phyloP scores from a whole-genome alignment of 2,888 invertebrate genomes.

The Digitonthophagus gazella region DNA sequence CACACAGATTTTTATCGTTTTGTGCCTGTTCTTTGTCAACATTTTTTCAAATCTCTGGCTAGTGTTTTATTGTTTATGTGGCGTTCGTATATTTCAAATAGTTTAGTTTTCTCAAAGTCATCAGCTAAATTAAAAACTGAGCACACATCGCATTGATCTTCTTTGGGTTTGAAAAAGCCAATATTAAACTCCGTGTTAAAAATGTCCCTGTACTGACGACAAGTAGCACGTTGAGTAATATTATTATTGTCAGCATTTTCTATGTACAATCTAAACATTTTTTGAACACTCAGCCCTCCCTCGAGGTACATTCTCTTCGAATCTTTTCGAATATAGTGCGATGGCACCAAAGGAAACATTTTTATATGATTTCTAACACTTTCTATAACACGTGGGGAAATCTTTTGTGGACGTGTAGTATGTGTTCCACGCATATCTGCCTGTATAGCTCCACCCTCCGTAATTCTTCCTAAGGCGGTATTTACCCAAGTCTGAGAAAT shows the following conservation, averaged over 20 bases:
- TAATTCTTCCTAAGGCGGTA: background rate
- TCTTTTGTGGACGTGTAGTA: background rate
- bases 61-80: slow-evolving; percentile 2
- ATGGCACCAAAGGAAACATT: background rate
- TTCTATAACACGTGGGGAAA: background rate
- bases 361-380: background rate
- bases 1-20: background rate
- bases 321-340: no score
- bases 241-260: no score
- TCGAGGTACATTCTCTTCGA: no score
- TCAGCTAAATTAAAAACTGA: background rate
- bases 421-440: background rate
- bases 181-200: slow-evolving; percentile 21
- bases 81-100: slow-evolving; percentile 7
- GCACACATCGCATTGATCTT: slow-evolving; percentile 19
- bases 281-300: no score
- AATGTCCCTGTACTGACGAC: slow-evolving; percentile 19
- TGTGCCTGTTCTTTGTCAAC: slow-evolving; percentile 3
- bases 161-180: slow-evolving; percentile 22
- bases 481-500: background rate
- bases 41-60: slow-evolving; percentile 12
- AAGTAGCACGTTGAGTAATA: slow-evolving; percentile 3
- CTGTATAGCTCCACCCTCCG: background rate
- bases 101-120: background rate
- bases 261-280: no score